Conservation (phyloP, 2,888 invertebrate genomes). For the Macroteleia sp. region DNA sequence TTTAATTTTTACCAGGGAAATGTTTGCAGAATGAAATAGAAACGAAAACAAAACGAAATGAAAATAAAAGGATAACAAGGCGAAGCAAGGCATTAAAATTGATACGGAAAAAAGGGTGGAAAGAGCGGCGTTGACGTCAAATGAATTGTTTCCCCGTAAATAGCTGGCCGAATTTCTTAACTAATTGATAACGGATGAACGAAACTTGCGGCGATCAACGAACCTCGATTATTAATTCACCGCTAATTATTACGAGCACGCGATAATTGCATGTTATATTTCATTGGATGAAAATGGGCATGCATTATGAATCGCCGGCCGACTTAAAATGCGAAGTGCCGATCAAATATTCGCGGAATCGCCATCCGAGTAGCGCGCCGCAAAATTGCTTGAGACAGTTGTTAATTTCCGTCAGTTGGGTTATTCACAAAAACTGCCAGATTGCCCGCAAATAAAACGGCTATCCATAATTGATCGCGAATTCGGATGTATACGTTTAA, state of each 20-base stretch:
- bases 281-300: slow-evolving; percentile 6
- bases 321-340: not conserved
- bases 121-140: slow-evolving; percentile 11
- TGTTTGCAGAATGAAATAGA: too few relatives aligned
- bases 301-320: slow-evolving; percentile 12
- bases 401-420: slow-evolving; percentile 7
- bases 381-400: slow-evolving; percentile 30
- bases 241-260: slow-evolving; percentile 5
- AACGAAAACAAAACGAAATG: too few relatives aligned
- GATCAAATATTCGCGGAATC: slow-evolving; percentile 7
- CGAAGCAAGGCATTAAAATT: not conserved
- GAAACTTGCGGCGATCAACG: slow-evolving; percentile 6
- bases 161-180: slow-evolving; percentile 22
- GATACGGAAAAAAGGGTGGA: not conserved
- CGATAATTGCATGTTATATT: slow-evolving; percentile 35
- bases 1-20: too few relatives aligned
- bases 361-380: too few relatives aligned
- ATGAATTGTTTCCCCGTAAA: slow-evolving; percentile 6
- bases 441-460: not conserved
- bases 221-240: slow-evolving; percentile 18
- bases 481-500: not conserved
- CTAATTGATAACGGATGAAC: slow-evolving; percentile 17
- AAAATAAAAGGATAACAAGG: slow-evolving; percentile 8
- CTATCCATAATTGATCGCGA: slow-evolving; percentile 26
- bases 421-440: slow-evolving; percentile 15